Evolutionary conservation across 64 coral and sea anemone species (phyloP), one percentile per base, ranked within the genome.

Genomic region (Anthopleura sola): DNA sequence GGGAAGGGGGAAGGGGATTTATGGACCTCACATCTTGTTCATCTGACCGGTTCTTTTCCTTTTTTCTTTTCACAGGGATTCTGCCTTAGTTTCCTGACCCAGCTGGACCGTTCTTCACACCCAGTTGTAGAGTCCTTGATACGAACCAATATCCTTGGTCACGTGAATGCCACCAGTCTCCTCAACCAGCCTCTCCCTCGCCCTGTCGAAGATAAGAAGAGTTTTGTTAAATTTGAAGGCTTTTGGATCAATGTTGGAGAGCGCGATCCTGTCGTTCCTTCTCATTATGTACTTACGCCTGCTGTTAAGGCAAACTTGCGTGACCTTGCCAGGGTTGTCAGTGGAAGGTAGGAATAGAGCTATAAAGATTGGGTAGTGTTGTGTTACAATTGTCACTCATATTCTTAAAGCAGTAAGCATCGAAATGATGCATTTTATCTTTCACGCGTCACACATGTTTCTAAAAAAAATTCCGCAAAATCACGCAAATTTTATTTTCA

Each of bases 1-100:
- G 40, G 40, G 40, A 0, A 8, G 40, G 40, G 40, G 40, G 40
- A 0, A 0, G 40, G 1, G 40, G 40, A 44, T 44, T 44, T 44
- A 44, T 44, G 4, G 40, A 44, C 9, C 40, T 44, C 40, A n/a
- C n/a, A n/a, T n/a, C n/a, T 32, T 71, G 29, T 32, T 6, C 15
- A 0, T 34, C 14, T 15, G 12, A 71, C 2, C 34, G 26, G 7
- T 32, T 71, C 10, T 33, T 32, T 14, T 71, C 1, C 13, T 44
- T 40, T 33, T 32, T 14, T 71, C 1, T 21, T 44, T 40, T 79
- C 17, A 79, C 37, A 98, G 95, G 91, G 95, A 21, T 99, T 99
- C 66, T 99, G 87, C 36, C 53, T 98, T 60, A 99, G 97, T 92
- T 99, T 99, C 40, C 84, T 99, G 36, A 99, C 97, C 0, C 97